Percentiles rank a stretch among this genome's conserved stretches.
Evolutionary conservation across 1,140 invertebrate species (phyloP).

Genomic region (Heliothis virescens): DNA sequence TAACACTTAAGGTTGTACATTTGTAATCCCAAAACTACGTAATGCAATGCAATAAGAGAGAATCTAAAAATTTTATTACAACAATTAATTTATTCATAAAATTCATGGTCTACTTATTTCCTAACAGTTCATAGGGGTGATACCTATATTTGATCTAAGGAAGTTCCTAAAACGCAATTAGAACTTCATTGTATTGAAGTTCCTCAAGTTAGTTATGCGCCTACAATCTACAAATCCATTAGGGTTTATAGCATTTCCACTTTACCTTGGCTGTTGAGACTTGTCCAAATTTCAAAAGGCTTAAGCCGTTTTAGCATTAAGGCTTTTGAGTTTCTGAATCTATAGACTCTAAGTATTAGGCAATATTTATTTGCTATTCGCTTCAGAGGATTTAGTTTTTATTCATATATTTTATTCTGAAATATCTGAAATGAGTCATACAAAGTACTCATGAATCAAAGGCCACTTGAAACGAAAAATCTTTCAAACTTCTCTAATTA

Average conservation of each 20-base stretch:
- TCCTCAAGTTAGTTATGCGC: neutral
- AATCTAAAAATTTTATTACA: too few species aligned
- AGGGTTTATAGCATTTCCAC: neutral
- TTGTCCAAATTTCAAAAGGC: conserved; percentile 2
- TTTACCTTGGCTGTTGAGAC: conserved; percentile 5
- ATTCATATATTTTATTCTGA: neutral
- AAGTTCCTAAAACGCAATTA: conserved; percentile 27
- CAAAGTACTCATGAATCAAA: too few species aligned
- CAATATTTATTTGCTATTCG: too few species aligned
- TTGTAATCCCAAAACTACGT: too few species aligned
- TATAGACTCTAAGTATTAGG: neutral
- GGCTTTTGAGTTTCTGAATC: neutral
- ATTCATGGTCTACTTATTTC: too few species aligned
- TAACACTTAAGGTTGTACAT: too few species aligned
- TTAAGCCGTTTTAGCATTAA: neutral
- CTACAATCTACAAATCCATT: conserved; percentile 5
- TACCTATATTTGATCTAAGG: neutral
- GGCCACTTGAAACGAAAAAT: neutral
- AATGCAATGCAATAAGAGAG: too few species aligned
- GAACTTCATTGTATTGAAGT: conserved; percentile 27
- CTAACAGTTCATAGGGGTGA: too few species aligned
- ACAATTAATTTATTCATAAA: too few species aligned
- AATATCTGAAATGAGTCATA: neutral
- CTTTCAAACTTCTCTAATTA: conserved; percentile 21
- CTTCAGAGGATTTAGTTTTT: neutral